phyloP scores from a whole-genome alignment of 2,113 vertebrate species.

The Tenrec ecaudatus region DNA sequence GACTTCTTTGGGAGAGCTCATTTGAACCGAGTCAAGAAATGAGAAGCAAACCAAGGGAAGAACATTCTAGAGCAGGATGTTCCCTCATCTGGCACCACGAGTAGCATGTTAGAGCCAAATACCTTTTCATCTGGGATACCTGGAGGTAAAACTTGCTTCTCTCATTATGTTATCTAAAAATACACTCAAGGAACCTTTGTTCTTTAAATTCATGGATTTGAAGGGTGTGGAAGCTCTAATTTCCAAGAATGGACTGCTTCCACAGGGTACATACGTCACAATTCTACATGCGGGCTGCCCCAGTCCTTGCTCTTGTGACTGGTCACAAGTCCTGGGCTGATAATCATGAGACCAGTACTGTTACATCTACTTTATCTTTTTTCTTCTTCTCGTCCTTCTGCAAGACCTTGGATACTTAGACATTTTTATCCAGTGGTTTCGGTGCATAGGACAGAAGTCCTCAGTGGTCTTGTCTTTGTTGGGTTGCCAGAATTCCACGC shows the following conservation, averaged over 20 bases:
- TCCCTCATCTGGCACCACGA: neutral
- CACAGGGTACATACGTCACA: neutral
- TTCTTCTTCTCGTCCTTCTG: neutral
- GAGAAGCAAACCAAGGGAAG: neutral
- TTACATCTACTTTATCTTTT: neutral
- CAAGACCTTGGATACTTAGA: neutral
- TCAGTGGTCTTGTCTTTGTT: neutral
- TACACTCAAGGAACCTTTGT: neutral
- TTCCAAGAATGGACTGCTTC: neutral
- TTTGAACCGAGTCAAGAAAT: conserved; percentile 17
- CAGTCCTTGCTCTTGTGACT: neutral
- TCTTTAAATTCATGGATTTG: neutral
- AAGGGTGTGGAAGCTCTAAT: neutral
- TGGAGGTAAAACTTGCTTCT: too few relatives aligned
- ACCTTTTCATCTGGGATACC: neutral
- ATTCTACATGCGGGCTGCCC: neutral
- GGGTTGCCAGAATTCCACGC: neutral
- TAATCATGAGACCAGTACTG: neutral
- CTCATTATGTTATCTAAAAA: neutral
- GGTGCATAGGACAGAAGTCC: neutral
- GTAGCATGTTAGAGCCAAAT: neutral
- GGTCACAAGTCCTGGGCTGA: neutral
- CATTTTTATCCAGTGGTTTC: neutral
- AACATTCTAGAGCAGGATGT: neutral
- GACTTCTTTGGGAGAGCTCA: neutral